Evolutionary conservation across 2,888 invertebrate genomes (phyloP).

Genomic region (Rhagophthalmus giganteus): DNA sequence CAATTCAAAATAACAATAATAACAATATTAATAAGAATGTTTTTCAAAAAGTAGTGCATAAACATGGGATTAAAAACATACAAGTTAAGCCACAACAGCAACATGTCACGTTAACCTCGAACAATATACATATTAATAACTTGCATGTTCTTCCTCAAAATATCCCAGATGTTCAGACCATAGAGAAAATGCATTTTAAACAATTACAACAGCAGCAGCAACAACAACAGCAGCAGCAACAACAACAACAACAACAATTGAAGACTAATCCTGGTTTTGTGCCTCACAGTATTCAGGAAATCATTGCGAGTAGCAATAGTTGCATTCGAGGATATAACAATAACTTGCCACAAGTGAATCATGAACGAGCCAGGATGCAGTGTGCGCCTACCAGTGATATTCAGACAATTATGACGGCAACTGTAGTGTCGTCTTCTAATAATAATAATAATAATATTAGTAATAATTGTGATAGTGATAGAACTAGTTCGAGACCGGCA

Average conservation of each 20-base stretch:
- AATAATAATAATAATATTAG: conserved; percentile 2
- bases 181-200: conserved; percentile 58
- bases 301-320: conserved; percentile 1
- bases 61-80: conserved; percentile 3
- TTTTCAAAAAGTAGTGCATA: conserved; percentile 3
- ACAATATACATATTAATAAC: conserved; percentile 7
- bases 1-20: conserved; percentile 40
- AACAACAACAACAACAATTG: conserved; percentile 44
- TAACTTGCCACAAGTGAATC: not conserved
- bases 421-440: conserved; percentile 4
- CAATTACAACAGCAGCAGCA: conserved; percentile 45
- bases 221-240: conserved; percentile 43
- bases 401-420: conserved; percentile 1
- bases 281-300: not conserved
- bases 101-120: not conserved
- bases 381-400: conserved; percentile 4
- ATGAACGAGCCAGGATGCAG: not conserved
- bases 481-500: conserved; percentile 60
- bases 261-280: not conserved
- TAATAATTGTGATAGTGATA: conserved; percentile 23
- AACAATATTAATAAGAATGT: conserved; percentile 17
- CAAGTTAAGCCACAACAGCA: conserved; percentile 1
- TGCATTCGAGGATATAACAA: conserved; percentile 2
- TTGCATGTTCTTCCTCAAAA: conserved; percentile 48
- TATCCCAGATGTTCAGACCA: conserved; percentile 57